Evolutionary conservation across 2,113 vertebrate species (phyloP).

Genomic region (Mormyrus iriodes): DNA sequence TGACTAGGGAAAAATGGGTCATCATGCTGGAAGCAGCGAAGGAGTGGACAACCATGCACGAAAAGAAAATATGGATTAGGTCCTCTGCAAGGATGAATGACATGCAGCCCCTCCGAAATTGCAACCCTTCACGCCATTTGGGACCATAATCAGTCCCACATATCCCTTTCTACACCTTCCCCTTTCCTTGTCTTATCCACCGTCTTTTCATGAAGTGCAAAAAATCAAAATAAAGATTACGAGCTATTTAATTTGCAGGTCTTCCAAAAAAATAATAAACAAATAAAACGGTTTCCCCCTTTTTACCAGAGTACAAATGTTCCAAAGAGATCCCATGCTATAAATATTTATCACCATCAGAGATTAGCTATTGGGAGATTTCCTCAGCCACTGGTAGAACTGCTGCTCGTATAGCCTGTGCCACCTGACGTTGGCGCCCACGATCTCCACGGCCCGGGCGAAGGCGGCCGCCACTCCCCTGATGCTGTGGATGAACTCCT

Average conservation of each 20-base stretch:
- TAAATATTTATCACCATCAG: slow-evolving; percentile 25
- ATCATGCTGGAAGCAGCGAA: slow-evolving; percentile 68
- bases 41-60: slow-evolving; percentile 67
- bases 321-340: slow-evolving; percentile 40
- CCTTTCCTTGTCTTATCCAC: not conserved
- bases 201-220: slow-evolving; percentile 43
- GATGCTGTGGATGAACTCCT: slow-evolving; percentile 81
- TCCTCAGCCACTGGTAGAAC: slow-evolving; percentile 90
- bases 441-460: slow-evolving; percentile 83
- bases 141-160: too few relatives aligned
- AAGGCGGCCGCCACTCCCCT: slow-evolving; percentile 71
- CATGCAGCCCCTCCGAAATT: slow-evolving; percentile 61
- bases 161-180: not conserved
- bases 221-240: not conserved
- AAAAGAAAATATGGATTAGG: slow-evolving; percentile 42
- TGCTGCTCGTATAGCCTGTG: slow-evolving; percentile 82
- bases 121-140: slow-evolving; percentile 47
- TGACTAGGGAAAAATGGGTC: slow-evolving; percentile 38
- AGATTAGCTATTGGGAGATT: slow-evolving; percentile 71
- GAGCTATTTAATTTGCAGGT: slow-evolving; percentile 36
- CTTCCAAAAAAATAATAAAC: slow-evolving; percentile 19
- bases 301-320: slow-evolving; percentile 39
- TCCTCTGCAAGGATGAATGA: slow-evolving; percentile 42
- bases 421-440: slow-evolving; percentile 91
- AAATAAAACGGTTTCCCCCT: slow-evolving; percentile 21